phyloP scores from a whole-genome alignment of 2,797 vertebrate genomes.

The Lagodon rhomboides region DNA sequence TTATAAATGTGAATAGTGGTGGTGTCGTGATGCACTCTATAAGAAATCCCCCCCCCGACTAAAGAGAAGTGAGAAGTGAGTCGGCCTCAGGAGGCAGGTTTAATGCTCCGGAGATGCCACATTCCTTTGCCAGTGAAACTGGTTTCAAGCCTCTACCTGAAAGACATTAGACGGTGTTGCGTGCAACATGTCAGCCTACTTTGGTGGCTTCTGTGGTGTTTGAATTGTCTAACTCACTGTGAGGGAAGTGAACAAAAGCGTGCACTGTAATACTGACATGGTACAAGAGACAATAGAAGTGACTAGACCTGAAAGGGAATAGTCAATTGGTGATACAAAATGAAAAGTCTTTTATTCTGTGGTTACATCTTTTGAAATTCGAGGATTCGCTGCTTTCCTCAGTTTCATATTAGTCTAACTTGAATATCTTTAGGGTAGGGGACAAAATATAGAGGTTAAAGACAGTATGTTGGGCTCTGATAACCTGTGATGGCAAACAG shows the following conservation, averaged over 20 bases:
- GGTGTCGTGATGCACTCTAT: neutral
- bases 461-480: neutral
- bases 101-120: neutral
- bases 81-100: constrained; percentile 1
- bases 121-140: constrained; percentile 12
- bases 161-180: neutral
- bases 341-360: neutral
- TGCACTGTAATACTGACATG: constrained; percentile 5
- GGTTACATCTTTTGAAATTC: neutral
- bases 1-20: neutral
- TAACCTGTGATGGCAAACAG: neutral
- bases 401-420: neutral
- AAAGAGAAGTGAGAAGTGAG: constrained; percentile 39
- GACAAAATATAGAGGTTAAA: neutral
- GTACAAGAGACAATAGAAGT: neutral
- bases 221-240: constrained; percentile 1
- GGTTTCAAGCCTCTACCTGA: constrained; percentile 17
- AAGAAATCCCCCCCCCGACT: neutral
- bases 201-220: neutral
- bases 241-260: constrained; percentile 24
- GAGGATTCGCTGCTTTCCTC: neutral
- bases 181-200: neutral
- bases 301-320: neutral
- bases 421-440: neutral
- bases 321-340: neutral